These are phyloP conservation scores for Neoaliturus tenellus DNA, from an alignment of 2,888 invertebrate genomes.

Conservation along the genomic window DNA sequence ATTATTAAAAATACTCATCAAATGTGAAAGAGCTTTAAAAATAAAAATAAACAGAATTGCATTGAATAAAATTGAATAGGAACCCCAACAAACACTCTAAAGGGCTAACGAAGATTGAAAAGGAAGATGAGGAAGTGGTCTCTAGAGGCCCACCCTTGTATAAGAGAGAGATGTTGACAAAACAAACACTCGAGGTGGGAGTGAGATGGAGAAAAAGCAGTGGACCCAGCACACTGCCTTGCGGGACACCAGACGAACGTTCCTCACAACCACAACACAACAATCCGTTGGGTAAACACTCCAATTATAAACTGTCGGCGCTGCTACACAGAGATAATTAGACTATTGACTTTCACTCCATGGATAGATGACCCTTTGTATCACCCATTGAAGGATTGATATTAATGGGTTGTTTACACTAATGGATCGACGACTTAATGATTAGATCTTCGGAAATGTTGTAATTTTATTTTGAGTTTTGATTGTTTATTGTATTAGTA, in stretches of 20 bases:
- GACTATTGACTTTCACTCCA: conserved; percentile 12
- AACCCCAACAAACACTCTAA: neutral
- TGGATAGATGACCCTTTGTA: conserved; percentile 4
- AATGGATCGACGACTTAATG: neutral
- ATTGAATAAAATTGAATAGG: too few species aligned
- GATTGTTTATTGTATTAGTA: too few species aligned
- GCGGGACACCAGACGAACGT: neutral
- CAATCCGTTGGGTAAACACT: conserved; percentile 31
- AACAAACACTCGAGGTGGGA: conserved; percentile 38
- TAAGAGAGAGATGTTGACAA: conserved; percentile 20
- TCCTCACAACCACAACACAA: neutral
- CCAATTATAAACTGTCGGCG: conserved; percentile 11
- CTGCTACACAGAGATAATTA: neutral
- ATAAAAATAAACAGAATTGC: too few species aligned
- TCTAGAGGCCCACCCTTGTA: neutral
- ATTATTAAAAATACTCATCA: too few species aligned
- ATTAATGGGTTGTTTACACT: neutral
- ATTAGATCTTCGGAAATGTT: neutral
- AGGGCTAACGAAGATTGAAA: neutral
- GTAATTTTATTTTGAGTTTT: too few species aligned
- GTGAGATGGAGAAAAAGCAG: neutral
- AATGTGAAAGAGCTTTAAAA: too few species aligned
- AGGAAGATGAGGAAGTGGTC: conserved; percentile 3
- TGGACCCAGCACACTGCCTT: conserved; percentile 32
- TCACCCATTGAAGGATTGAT: neutral